A percentile compares a stretch with the other conserved stretches of the same genome.
These are phyloP conservation scores for Tetrax tetrax DNA, from an alignment of 2,113 vertebrate species.

Conservation along the genomic window DNA sequence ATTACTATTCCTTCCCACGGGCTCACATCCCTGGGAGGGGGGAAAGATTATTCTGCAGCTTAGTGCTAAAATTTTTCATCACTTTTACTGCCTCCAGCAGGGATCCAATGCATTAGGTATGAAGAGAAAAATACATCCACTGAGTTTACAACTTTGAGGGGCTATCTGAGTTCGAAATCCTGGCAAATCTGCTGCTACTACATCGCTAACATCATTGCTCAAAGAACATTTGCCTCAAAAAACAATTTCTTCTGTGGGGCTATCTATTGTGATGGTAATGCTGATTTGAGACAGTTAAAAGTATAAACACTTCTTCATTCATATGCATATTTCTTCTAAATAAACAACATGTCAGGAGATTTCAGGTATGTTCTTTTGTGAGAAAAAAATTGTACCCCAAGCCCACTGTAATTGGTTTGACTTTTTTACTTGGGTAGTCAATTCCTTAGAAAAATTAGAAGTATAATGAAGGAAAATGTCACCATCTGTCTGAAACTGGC, in stretches of 20 bases:
- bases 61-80: not conserved
- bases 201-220: not conserved
- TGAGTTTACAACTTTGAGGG: not conserved
- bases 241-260: not conserved
- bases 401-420: conserved; percentile 1
- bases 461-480: conserved; percentile 48
- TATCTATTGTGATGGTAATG: not conserved
- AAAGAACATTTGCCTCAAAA: not conserved
- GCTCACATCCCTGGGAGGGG: not conserved
- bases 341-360: not conserved
- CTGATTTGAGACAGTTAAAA: not conserved
- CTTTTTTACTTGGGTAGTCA: conserved; percentile 49
- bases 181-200: not conserved
- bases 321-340: conserved; percentile 1
- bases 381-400: not conserved
- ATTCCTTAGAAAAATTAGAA: conserved; percentile 54
- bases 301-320: not conserved
- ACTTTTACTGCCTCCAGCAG: not conserved
- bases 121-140: not conserved
- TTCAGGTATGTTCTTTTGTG: not conserved
- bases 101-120: not conserved
- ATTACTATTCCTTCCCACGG: not conserved
- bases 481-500: conserved; percentile 67
- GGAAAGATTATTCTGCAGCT: not conserved
- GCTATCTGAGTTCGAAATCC: not conserved